Evolutionary conservation across 2,888 invertebrate species (phyloP), one percentile per base, ranked within the genome.

Genomic region (Carpatolechia fugitivella): DNA sequence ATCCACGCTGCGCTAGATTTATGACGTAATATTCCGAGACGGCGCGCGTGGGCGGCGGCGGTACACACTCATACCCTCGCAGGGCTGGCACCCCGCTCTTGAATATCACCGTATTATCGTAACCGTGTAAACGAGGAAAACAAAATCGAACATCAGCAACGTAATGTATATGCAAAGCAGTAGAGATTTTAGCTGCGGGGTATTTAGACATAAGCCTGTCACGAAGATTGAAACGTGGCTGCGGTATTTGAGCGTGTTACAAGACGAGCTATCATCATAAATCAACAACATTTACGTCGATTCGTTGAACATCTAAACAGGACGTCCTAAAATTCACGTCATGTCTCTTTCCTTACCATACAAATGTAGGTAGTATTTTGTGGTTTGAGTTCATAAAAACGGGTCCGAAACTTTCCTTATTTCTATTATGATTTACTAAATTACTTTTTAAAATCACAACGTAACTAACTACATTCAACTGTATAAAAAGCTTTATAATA

Each of bases 11-110:
- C 63, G 68, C 63, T 75, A 76, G 80, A 84, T 85, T 85, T 83
- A 85, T 82, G 75, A 77, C 70, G 72, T 78, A 79, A 81, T 82
- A 81, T 79, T 70, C 56, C 53, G 59, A 60, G 66, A 65, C 64
- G 65, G n/a, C n/a, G n/a, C n/a, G n/a, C n/a, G n/a, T n/a, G n/a
- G n/a, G n/a, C n/a, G n/a, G 56, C 56, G 56, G 38, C 38, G 24
- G 60, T 24, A 41, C 50, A 31, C 18, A 30, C 31, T 8, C 10
- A 14, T 13, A 4, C 5, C 3, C 14, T 14, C 40, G 56, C 64
- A 62, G 59, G 62, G 20, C 13, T 6, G 24, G 24, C 3, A 24
- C 20, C 44, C 29, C 13, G 29, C 24, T 29, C 7, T 29, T n/a
- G 44, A n/a, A n/a, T 44, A 24, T 24, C 29, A 44, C 20, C n/a